Conservation (phyloP, 1,140 invertebrate species). For the Steinernema khuongi region DNA sequence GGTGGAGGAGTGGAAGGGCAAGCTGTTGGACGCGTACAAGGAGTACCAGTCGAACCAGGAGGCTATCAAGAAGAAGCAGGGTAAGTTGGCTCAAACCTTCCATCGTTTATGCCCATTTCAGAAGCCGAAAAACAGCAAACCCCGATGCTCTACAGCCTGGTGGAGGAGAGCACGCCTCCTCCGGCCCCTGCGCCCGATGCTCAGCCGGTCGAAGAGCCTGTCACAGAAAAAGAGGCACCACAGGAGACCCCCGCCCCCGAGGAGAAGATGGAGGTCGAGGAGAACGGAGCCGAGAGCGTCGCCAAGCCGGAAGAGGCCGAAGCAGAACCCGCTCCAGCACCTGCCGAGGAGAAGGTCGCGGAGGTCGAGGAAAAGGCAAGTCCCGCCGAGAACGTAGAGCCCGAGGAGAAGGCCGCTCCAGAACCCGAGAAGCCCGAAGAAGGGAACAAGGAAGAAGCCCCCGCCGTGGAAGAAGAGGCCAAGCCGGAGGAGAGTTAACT, state of each 20-base stretch:
- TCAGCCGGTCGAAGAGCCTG: background rate
- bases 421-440: slow-evolving; percentile 27
- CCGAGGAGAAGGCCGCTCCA: slow-evolving; percentile 25
- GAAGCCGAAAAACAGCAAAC: slow-evolving; percentile 11
- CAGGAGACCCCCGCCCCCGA: slow-evolving; percentile 31
- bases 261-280: slow-evolving; percentile 29
- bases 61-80: slow-evolving; percentile 24
- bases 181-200: background rate
- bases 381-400: background rate
- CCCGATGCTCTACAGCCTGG: background rate
- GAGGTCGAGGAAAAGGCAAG: slow-evolving; percentile 12
- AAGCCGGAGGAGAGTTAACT: too few relatives aligned
- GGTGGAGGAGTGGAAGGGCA: slow-evolving; percentile 39
- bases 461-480: background rate
- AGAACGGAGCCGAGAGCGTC: background rate
- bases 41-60: slow-evolving; percentile 41
- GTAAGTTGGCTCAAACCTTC: slow-evolving; percentile 17
- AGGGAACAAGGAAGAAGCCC: slow-evolving; percentile 27
- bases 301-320: background rate
- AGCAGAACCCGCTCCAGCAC: slow-evolving; percentile 12
- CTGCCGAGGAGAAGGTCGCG: background rate
- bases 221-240: too few relatives aligned
- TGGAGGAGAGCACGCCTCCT: background rate
- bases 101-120: background rate
- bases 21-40: slow-evolving; percentile 31